Conservation (phyloP, 2,113 vertebrate species). For the Procapra przewalskii region DNA sequence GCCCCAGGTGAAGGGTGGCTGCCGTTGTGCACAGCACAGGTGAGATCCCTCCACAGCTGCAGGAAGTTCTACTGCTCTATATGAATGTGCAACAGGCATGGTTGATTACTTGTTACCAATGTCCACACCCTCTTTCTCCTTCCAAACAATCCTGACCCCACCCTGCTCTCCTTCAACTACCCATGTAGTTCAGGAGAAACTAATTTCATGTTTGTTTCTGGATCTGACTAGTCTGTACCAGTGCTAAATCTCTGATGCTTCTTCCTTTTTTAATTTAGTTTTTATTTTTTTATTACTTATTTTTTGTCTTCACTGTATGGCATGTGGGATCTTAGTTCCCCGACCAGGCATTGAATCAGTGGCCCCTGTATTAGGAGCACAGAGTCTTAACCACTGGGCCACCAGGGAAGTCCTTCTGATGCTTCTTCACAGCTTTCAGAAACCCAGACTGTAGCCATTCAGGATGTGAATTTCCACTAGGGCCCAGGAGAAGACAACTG, state of each 20-base stretch:
- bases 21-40: rapidly evolving
- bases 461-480: background rate
- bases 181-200: background rate
- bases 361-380: background rate
- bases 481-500: background rate
- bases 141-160: background rate
- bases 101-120: rapidly evolving
- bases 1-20: background rate
- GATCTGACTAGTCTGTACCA: background rate
- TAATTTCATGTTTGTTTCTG: background rate
- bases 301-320: background rate
- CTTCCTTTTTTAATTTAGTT: background rate
- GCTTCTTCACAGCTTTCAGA: background rate
- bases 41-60: rapidly evolving
- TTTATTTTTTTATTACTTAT: background rate
- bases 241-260: background rate
- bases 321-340: background rate
- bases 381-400: background rate
- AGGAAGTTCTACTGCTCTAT: rapidly evolving
- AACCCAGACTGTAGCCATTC: background rate
- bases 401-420: background rate
- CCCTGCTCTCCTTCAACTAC: background rate
- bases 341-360: background rate
- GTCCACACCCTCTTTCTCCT: background rate
- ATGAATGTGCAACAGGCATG: rapidly evolving